Base-by-base conservation (phyloP, 2,113 vertebrate species). In the Campylomormyrus tamandua region DNA sequence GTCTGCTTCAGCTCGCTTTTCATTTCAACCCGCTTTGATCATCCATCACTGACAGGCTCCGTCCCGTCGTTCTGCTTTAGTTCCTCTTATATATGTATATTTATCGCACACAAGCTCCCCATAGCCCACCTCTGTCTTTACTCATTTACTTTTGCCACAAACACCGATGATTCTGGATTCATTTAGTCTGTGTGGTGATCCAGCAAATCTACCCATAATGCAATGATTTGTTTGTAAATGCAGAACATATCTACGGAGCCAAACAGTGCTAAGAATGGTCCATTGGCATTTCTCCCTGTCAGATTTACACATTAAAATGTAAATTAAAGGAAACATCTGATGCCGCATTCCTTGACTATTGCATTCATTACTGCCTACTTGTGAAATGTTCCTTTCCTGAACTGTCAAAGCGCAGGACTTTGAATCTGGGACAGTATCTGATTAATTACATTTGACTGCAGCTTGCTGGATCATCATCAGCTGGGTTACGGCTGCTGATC, bases 251-350 rank as follows among this genome's bases (percentile, higher is more conserved):
- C 84, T 87, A 35, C 10, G 2, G 15, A 5, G 50, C 13, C 45
- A 56, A 39, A 87, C 10, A 87, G 0, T 39, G 31, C 50, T 87
- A 9, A 39, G 27, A 39, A 21, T 84, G 85, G 50, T 42, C 31
- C 48, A 49, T 53, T 87, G 17, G 45, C 48, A 53, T 24, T 42
- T 35, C 35, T 87, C 15, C 85, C n/a, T 39, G 85, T 53, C 15
- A 87, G 21, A 53, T 53, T 53, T 87, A 87, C 85, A 49, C 85
- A 87, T 53, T 53, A 56, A 39, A 53, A 31, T 66, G 19, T 24
- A 45, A 62, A 88, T 62, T 88, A 35, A 86, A 87, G 45, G 31
- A 52, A 87, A 87, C 46, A 88, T 45, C 87, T 66, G 39, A 66
- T 62, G 52, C 27, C 39, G 46, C 35, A 88, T 42, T 46, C 19